Percentiles rank a stretch among this genome's conserved stretches.
These are phyloP conservation scores for Empidonax alnorum DNA, from an alignment of 2,113 vertebrate genomes.

Conservation along the genomic window DNA sequence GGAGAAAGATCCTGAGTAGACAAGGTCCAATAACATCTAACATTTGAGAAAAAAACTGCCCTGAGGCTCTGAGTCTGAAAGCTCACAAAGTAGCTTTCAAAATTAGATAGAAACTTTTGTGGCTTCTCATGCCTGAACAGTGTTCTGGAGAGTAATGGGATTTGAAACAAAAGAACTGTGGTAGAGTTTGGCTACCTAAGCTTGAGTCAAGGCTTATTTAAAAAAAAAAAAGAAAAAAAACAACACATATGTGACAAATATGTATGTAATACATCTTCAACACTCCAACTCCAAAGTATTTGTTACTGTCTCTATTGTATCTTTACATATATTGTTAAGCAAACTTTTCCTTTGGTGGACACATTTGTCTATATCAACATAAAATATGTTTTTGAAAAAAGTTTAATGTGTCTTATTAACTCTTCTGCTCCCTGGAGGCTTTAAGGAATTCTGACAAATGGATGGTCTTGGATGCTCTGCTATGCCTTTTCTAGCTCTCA, in stretches of 20 bases:
- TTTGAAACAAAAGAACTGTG: background rate
- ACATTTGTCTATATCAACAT: background rate
- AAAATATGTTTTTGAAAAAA: slow-evolving; percentile 6
- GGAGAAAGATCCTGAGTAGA: background rate
- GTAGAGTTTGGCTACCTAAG: background rate
- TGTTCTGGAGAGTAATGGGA: background rate
- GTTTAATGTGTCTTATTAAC: slow-evolving; percentile 9
- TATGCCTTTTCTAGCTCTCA: background rate
- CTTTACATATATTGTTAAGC: background rate
- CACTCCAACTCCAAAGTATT: background rate
- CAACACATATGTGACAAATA: background rate
- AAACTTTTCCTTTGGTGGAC: background rate
- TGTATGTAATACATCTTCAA: background rate
- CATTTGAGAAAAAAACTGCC: background rate
- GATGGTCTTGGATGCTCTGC: background rate
- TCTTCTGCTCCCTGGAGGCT: background rate
- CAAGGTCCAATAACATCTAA: background rate
- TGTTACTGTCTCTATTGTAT: background rate
- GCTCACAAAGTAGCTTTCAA: background rate
- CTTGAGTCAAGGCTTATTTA: background rate
- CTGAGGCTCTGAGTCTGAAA: background rate
- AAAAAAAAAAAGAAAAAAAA: background rate
- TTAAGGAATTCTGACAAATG: background rate
- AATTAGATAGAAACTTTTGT: background rate
- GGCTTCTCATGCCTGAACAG: background rate